Conservation (phyloP, 53 echinoderm and acorn worm species). For the Apostichopus leukothele region DNA sequence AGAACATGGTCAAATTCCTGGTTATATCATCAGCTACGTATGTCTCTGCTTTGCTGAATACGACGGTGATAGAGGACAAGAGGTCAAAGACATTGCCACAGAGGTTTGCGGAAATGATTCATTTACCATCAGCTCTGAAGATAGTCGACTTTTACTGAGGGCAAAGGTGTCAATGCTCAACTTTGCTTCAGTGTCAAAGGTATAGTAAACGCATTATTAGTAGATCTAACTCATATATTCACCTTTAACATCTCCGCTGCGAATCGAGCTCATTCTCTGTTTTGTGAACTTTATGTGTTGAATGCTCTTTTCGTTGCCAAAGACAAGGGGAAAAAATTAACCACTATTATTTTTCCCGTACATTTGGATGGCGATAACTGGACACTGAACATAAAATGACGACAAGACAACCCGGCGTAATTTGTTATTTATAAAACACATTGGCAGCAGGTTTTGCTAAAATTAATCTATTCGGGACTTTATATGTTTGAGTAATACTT, state of each 20-base stretch:
- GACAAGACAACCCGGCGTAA: too few relatives aligned
- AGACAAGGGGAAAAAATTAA: too few relatives aligned
- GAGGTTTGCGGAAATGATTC: background rate
- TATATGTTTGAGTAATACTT: background rate
- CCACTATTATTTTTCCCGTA: too few relatives aligned
- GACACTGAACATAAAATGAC: too few relatives aligned
- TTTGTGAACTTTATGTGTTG: too few relatives aligned
- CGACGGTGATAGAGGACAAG: background rate
- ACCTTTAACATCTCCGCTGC: too few relatives aligned
- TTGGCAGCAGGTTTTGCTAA: too few relatives aligned
- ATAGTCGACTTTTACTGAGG: background rate
- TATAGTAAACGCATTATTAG: background rate
- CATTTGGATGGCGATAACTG: too few relatives aligned
- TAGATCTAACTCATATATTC: too few relatives aligned
- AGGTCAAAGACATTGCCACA: background rate
- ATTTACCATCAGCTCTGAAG: constrained; percentile 10
- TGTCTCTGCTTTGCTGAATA: constrained; percentile 22
- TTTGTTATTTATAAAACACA: too few relatives aligned
- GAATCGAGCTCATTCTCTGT: too few relatives aligned
- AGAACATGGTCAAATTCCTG: constrained; percentile 10
- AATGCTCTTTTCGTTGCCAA: too few relatives aligned
- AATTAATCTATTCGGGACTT: background rate
- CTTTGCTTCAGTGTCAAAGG: background rate
- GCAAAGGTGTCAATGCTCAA: background rate
- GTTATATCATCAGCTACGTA: background rate